phyloP scores from a whole-genome alignment of 2,113 vertebrate species.

The Takifugu flavidus region DNA sequence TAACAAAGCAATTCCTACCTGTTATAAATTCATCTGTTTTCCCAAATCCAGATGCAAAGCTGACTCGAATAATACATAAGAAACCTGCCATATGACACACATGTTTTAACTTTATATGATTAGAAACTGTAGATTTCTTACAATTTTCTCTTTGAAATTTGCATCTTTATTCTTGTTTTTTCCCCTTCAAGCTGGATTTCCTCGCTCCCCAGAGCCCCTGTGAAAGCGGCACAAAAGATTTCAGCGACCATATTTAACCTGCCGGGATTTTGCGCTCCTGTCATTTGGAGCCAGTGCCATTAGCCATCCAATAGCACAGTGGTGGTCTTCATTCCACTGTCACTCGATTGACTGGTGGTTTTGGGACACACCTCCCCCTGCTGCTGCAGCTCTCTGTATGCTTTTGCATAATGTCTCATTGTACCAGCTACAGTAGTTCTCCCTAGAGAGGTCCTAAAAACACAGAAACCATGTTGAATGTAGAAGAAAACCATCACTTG shows the following conservation, averaged over 20 bases:
- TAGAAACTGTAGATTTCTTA: too few species aligned
- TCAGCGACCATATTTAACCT: conserved; percentile 23
- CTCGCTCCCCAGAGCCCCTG: conserved; percentile 4
- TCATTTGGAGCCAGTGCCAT: conserved; percentile 31
- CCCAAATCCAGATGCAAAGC: background rate
- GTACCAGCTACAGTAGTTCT: conserved; percentile 24
- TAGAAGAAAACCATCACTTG: conserved; percentile 30
- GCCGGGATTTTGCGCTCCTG: conserved; percentile 14
- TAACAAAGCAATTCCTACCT: background rate
- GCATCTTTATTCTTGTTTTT: background rate
- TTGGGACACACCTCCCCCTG: conserved; percentile 33
- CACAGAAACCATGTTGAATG: conserved; percentile 2
- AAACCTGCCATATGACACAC: too few species aligned
- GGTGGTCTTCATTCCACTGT: conserved; percentile 37
- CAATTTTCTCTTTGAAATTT: background rate
- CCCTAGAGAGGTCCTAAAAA: conserved; percentile 10
- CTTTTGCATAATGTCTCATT: background rate
- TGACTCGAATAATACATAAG: background rate
- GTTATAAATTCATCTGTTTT: background rate
- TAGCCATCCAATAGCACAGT: conserved; percentile 34
- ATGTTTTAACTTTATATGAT: too few species aligned
- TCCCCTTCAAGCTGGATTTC: background rate
- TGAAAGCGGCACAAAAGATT: conserved; percentile 15
- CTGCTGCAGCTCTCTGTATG: conserved; percentile 24
- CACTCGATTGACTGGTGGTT: conserved; percentile 30